phyloP scores from a whole-genome alignment of 2,888 invertebrate genomes.

The Nasonovia ribisnigri region DNA sequence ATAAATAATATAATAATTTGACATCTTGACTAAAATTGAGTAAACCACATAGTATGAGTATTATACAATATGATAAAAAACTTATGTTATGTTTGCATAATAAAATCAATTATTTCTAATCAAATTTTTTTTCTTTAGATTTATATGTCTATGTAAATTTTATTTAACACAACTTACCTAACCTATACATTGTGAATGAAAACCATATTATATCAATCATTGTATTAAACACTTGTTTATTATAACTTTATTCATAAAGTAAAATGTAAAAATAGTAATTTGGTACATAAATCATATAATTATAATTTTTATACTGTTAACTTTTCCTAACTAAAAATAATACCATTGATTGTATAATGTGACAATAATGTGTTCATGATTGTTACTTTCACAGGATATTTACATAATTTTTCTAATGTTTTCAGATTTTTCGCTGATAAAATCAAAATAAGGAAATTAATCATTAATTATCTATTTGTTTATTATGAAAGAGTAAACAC shows the following conservation, averaged over 20 bases:
- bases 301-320: not conserved
- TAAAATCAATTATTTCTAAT: not conserved
- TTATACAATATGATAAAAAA: not conserved
- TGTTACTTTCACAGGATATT: not conserved
- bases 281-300: not conserved
- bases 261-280: not conserved
- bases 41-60: not conserved
- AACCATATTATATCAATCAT: too few species aligned
- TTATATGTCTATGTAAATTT: not conserved
- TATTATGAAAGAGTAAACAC: not conserved
- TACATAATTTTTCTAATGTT: not conserved
- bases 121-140: too few species aligned
- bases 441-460: not conserved
- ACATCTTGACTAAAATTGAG: not conserved
- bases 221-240: too few species aligned
- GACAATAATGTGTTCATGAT: not conserved
- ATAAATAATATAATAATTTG: not conserved
- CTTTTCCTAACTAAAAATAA: not conserved
- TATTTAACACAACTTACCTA: not conserved
- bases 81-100: not conserved
- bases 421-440: not conserved
- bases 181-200: not conserved
- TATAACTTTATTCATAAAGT: not conserved
- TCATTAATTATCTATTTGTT: not conserved
- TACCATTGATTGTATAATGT: not conserved